Conservation (phyloP, 2,113 vertebrate species). For the rat (Rattus norvegicus) region GRCr8 NC_086031.1:43514501-43515000, state of each 20-base stretch:
- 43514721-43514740: neutral
- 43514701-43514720: neutral
- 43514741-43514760: neutral
- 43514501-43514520: constrained; percentile 12
- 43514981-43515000: neutral
- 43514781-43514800: neutral
- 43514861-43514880: neutral
- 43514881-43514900: neutral
- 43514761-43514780: neutral
- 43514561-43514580: neutral
- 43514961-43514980: neutral
- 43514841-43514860: neutral
- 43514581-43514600: neutral
- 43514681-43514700: neutral
- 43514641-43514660: neutral
- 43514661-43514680: too few species aligned
- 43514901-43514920: neutral
- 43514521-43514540: neutral
- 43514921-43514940: neutral
- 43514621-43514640: neutral
- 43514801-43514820: neutral
- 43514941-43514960: constrained; percentile 27
- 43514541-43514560: neutral
- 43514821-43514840: neutral
- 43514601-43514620: neutral